Evolutionary conservation across 2,888 invertebrate genomes (phyloP), one percentile per base, ranked within the genome.

Genomic region (Phania funesta): DNA sequence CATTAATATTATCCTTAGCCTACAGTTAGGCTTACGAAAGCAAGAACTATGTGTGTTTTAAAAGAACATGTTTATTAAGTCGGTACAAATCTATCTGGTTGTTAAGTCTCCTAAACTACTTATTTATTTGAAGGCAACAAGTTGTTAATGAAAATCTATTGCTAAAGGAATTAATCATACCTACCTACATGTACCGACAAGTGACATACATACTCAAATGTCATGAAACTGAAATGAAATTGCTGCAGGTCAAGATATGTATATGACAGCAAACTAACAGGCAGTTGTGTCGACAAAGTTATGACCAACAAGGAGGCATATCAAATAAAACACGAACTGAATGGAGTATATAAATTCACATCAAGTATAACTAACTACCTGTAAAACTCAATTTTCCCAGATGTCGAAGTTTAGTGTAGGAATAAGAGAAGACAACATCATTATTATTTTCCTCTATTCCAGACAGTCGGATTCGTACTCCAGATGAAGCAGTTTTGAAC

Each of bases 111-210:
- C 29, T 29, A 58, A 41, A 50, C 4, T n/a, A 65, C 44, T 65
- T 20, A 71, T 54, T 67, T 54, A 60, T 38, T 54, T 4, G 13
- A 29, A 18, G 52, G 62, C 70, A 71, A 70, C 80, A 75, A 78
- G 78, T 71, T 78, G 64, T 71, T 65, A 65, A 78, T 78, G 64
- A 78, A 78, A 58, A 29, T 62, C 26, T 56, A 71, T 56, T 56
- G 60, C 38, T 9, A 52, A 26, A 54, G 62, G n/a, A n/a, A n/a
- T 62, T 54, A 41, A 70, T 54, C 48, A 76, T 32, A 29, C 13
- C 26, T n/a, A n/a, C 13, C 18, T 18, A 5, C 24, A 18, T 38
- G 3, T 26, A 38, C n/a, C n/a, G 11, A 46, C 67, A 67, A 50
- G 41, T 67, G 67, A 52, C 65, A 67, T 16, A 52, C 65, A 67